A percentile compares a stretch with the other conserved stretches of the same genome.
Evolutionary conservation across 23 tunicate genomes (phyloP).

Genomic region (Ciona savignyi): DNA sequence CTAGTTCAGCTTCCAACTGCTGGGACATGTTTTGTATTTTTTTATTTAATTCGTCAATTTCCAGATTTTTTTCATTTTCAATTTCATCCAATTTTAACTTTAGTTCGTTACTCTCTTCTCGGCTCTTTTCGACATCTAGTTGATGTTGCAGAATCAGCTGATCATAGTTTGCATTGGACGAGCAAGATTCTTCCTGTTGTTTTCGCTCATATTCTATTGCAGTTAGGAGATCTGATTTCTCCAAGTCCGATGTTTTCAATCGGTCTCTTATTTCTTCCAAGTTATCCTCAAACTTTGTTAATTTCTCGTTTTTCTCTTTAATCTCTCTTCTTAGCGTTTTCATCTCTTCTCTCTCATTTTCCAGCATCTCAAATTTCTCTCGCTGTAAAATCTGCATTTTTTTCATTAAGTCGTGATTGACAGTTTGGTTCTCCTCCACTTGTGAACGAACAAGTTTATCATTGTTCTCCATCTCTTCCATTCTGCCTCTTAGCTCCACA

Average conservation of each 20-base stretch:
- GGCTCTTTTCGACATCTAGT: background rate
- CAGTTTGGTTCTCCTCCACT: conserved; percentile 22
- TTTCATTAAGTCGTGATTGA: conserved; percentile 15
- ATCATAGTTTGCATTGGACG: background rate
- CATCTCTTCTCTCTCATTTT: conserved; percentile 5
- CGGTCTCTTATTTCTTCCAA: background rate
- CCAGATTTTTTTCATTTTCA: conserved; percentile 20
- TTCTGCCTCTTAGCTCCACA: background rate
- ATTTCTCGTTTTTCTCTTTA: background rate
- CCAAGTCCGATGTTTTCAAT: too few relatives aligned
- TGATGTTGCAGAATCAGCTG: background rate
- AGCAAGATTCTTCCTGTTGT: background rate
- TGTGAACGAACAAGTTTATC: conserved; percentile 3
- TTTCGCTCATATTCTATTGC: background rate
- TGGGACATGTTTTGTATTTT: background rate
- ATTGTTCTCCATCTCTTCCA: conserved; percentile 19
- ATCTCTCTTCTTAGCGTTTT: background rate
- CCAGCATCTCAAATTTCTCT: conserved; percentile 5
- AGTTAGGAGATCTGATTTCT: background rate
- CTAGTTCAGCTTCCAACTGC: background rate
- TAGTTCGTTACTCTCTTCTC: conserved; percentile 9
- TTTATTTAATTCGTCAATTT: too few relatives aligned
- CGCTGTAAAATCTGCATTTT: conserved; percentile 12
- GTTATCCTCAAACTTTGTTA: background rate
- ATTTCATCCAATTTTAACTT: conserved; percentile 15